Conservation (phyloP, 2,888 invertebrate species). For the Noctua comes region DNA sequence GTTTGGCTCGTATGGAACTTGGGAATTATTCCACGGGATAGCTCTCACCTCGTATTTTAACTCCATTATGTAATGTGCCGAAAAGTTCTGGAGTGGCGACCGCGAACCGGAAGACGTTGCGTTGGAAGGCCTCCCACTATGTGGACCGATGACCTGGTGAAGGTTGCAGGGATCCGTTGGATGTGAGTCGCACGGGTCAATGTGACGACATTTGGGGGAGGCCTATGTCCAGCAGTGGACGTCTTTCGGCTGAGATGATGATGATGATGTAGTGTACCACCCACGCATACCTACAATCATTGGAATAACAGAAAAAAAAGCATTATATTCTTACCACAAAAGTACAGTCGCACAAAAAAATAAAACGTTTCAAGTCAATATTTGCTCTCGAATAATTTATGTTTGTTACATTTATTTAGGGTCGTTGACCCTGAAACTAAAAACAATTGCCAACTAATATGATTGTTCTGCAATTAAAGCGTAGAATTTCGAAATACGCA, state of each 20-base stretch:
- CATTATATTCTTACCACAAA: not conserved
- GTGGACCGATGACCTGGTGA: too few relatives aligned
- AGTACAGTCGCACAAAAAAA: constrained; percentile 7
- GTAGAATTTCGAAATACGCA: constrained; percentile 30
- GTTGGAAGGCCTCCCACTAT: too few relatives aligned
- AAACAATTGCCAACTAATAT: constrained; percentile 25
- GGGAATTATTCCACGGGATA: not conserved
- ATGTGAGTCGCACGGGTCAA: too few relatives aligned
- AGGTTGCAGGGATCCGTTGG: too few relatives aligned
- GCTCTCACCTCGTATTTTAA: not conserved
- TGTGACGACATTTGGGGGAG: too few relatives aligned
- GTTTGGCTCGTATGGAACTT: not conserved
- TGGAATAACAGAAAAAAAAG: not conserved
- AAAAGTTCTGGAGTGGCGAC: too few relatives aligned
- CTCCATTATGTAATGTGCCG: not conserved
- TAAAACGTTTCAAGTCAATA: not conserved
- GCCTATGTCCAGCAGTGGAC: too few relatives aligned
- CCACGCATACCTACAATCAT: not conserved
- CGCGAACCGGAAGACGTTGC: too few relatives aligned
- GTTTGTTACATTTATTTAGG: not conserved
- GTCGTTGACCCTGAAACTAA: constrained; percentile 20
- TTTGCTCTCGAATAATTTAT: not conserved
- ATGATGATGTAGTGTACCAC: too few relatives aligned
- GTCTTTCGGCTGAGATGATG: too few relatives aligned
- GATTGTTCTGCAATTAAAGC: constrained; percentile 44